phyloP scores from a whole-genome alignment of 2,888 invertebrate genomes.

The Philhelius pedissequus region DNA sequence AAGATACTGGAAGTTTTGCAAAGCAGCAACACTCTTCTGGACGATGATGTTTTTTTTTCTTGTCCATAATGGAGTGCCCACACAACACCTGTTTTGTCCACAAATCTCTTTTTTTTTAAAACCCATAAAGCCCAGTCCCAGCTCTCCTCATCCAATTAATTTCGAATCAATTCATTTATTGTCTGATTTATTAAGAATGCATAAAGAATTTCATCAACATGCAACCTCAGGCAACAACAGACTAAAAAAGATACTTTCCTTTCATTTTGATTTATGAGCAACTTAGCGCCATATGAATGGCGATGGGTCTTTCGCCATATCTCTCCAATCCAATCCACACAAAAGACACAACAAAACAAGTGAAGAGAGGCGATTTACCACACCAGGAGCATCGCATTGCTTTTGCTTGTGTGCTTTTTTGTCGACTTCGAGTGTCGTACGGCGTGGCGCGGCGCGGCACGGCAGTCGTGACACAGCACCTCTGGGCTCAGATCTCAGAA shows the following conservation, averaged over 20 bases:
- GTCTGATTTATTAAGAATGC: slow-evolving; percentile 54
- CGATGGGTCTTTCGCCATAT: slow-evolving; percentile 28
- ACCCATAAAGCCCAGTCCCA: slow-evolving; percentile 15
- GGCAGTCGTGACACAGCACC: slow-evolving; percentile 11
- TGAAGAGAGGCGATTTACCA: slow-evolving; percentile 40
- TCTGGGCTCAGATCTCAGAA: not conserved
- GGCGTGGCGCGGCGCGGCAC: not conserved
- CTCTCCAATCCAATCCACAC: not conserved
- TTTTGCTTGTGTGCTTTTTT: not conserved
- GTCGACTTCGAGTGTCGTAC: too few relatives aligned
- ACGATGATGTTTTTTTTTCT: not conserved
- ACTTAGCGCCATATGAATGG: slow-evolving; percentile 69
- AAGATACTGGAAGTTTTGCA: not conserved
- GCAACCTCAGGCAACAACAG: not conserved
- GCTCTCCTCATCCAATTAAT: slow-evolving; percentile 70
- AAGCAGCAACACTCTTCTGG: not conserved
- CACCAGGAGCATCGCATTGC: not conserved
- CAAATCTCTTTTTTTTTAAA: not conserved
- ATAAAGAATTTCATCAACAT: slow-evolving; percentile 31
- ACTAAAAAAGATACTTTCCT: slow-evolving; percentile 4
- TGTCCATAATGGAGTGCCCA: not conserved
- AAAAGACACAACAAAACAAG: slow-evolving; percentile 42
- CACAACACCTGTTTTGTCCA: slow-evolving; percentile 47
- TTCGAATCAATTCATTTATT: slow-evolving; percentile 70
- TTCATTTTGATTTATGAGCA: slow-evolving; percentile 69